These are phyloP conservation scores for Acholoe squamosa DNA, from an alignment of 2,888 invertebrate genomes.

Conservation along the genomic window DNA sequence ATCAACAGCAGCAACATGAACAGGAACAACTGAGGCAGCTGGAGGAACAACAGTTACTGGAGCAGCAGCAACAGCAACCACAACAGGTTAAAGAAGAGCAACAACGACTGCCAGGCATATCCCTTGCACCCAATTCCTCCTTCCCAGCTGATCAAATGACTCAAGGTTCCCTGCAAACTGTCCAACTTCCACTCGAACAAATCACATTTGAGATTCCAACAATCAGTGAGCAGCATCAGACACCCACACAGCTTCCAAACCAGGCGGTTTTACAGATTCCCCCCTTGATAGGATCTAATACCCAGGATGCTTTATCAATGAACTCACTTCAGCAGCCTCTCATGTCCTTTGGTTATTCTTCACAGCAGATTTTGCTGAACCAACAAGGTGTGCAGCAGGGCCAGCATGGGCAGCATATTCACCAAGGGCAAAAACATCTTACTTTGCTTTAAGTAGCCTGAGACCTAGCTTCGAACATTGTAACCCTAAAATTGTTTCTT, in stretches of 20 bases:
- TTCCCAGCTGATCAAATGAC: neutral
- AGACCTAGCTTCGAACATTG: too few species aligned
- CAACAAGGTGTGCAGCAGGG: neutral
- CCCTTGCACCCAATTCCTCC: neutral
- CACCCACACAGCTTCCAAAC: neutral
- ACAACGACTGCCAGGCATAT: neutral
- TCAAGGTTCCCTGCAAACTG: neutral
- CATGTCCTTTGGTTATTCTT: neutral
- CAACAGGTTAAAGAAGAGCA: neutral
- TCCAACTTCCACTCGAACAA: neutral
- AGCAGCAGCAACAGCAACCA: neutral
- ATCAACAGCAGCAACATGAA: conserved; percentile 15
- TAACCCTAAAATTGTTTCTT: too few species aligned
- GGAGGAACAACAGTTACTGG: conserved; percentile 26
- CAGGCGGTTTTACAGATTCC: neutral
- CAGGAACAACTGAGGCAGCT: conserved; percentile 14
- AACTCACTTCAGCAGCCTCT: neutral
- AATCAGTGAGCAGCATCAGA: neutral
- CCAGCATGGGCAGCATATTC: neutral
- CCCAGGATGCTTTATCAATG: neutral
- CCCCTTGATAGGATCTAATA: neutral
- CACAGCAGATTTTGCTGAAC: neutral
- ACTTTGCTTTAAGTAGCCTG: neutral
- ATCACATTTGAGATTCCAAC: neutral
- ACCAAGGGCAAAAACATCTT: neutral